Conservation (phyloP, 1,140 invertebrate genomes). For the Drosophila gunungcola region DNA sequence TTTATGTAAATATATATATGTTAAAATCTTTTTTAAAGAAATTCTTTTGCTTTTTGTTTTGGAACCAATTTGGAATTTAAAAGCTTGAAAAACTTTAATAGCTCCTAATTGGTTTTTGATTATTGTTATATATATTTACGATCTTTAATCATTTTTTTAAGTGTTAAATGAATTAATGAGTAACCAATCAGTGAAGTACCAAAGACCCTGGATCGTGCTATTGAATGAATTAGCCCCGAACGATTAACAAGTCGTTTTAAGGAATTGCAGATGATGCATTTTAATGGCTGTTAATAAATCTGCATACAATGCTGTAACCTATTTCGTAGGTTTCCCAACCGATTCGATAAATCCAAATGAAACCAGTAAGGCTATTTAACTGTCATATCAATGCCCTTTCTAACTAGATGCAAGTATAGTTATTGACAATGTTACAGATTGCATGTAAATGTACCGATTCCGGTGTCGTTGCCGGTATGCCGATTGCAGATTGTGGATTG, state of each 20-base stretch:
- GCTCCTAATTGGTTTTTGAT: background rate
- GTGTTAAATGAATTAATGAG: slow-evolving; percentile 19
- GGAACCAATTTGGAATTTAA: too few relatives aligned
- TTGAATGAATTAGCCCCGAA: slow-evolving; percentile 38
- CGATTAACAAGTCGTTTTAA: slow-evolving; percentile 33
- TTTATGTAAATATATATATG: too few relatives aligned
- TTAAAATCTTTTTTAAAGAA: too few relatives aligned
- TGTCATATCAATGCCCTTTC: slow-evolving; percentile 33
- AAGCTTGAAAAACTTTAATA: background rate
- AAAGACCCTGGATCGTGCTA: slow-evolving; percentile 28
- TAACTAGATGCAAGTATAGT: slow-evolving; percentile 12
- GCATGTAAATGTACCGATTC: slow-evolving; percentile 49
- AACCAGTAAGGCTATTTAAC: slow-evolving; percentile 8
- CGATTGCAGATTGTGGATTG: slow-evolving; percentile 29
- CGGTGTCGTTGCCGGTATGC: slow-evolving; percentile 26
- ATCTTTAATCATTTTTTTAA: background rate
- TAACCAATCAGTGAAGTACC: slow-evolving; percentile 30
- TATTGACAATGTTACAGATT: slow-evolving; percentile 27
- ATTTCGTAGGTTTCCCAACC: slow-evolving; percentile 13
- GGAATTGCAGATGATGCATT: slow-evolving; percentile 47
- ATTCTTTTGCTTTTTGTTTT: too few relatives aligned
- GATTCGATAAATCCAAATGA: slow-evolving; percentile 23
- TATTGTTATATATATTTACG: background rate
- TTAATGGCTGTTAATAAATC: slow-evolving; percentile 27
- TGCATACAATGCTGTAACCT: slow-evolving; percentile 35